Evolutionary conservation across 2,113 vertebrate species (phyloP).

Genomic region (Aix galericulata): DNA sequence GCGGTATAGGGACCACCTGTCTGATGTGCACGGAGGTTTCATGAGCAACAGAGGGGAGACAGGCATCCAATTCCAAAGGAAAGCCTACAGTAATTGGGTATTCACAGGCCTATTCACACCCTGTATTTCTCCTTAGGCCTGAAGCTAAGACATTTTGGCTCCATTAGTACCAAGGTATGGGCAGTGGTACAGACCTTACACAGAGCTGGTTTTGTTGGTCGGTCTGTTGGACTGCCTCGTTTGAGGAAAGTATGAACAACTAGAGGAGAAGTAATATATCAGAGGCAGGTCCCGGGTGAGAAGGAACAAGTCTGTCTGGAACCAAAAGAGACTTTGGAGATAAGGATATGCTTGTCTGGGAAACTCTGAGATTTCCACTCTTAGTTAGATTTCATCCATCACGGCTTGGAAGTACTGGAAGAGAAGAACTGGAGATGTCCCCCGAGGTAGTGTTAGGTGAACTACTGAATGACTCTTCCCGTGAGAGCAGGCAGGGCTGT

Average conservation of each 20-base stretch:
- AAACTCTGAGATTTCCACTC: not conserved
- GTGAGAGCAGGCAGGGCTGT: not conserved
- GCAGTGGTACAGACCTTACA: not conserved
- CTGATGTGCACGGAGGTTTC: not conserved
- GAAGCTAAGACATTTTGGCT: not conserved
- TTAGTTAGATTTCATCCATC: not conserved
- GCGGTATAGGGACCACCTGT: not conserved
- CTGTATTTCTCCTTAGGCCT: not conserved
- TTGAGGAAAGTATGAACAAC: not conserved
- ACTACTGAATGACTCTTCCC: conserved; percentile 30
- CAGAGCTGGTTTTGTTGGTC: not conserved
- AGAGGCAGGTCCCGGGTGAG: not conserved
- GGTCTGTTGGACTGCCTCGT: not conserved
- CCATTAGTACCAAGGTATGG: not conserved
- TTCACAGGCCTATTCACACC: not conserved
- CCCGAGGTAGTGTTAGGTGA: not conserved
- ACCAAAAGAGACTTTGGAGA: not conserved
- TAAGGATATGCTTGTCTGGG: not conserved
- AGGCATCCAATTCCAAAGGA: not conserved
- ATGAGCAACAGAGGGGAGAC: not conserved
- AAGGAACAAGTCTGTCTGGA: not conserved
- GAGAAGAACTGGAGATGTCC: not conserved
- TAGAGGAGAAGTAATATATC: not conserved
- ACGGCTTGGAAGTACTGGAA: not conserved
- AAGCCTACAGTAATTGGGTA: not conserved